Base-by-base conservation (phyloP, 2,888 invertebrate species). In the Agriopis leucophaearia region DNA sequence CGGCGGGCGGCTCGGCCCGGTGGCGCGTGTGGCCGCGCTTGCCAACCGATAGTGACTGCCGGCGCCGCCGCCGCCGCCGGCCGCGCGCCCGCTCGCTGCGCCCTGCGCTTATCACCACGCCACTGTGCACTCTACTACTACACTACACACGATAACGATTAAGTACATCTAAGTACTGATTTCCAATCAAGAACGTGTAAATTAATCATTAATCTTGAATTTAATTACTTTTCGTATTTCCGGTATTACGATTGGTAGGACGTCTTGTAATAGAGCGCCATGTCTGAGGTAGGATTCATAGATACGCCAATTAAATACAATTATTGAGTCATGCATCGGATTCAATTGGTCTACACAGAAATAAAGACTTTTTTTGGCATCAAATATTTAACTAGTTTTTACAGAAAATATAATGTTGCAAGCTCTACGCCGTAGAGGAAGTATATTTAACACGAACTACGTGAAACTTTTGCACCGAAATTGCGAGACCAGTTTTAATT, bases 21-120 rank as follows among this genome's bases (percentile, higher is more conserved):
- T 78, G 82, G 89, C 92, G 91, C 93, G 93, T 91, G 88, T 90
- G 88, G 83, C 88, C 92, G 88, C 91, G 87, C 87, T 84, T 88
- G 89, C 89, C 89, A 88, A 84, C 91, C 87, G 90, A 88, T 76
- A 82, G 82, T 84, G 80, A 92, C 92, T 92, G 92, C 91, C 82
- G 85, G 78, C 76, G 79, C 79, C 77, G 81, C 79, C 80, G 79
- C 75, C 73, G 80, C 74, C 78, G 79, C 64, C 74, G 72, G 76
- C 64, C 74, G 71, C 81, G 76, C 76, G 74, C 76, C 73, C 81
- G 78, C 81, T 81, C 82, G 78, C 40, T 48, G 67, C 84, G 83
- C 79, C 83, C 84, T 85, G 88, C 88, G 90, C 90, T 91, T 92
- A 92, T 92, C 92, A 81, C 78, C 83, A 82, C 81, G 81, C 83